phyloP scores from a whole-genome alignment of 2,113 vertebrate genomes.

The Choloepus hoffmanni region DNA sequence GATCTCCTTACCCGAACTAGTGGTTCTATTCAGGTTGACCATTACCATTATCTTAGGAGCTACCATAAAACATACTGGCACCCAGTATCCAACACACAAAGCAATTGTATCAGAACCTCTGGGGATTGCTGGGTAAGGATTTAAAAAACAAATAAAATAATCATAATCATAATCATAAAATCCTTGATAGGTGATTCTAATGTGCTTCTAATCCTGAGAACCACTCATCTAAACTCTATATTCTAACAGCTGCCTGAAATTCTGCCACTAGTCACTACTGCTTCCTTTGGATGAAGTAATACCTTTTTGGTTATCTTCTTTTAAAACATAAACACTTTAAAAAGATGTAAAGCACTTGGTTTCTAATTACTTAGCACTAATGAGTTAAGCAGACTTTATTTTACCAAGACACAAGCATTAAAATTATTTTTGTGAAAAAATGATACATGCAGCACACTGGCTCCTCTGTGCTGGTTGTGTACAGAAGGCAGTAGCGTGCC shows the following conservation, averaged over 20 bases:
- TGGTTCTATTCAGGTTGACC: neutral
- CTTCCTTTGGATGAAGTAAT: slow-evolving; percentile 46
- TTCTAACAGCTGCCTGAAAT: neutral
- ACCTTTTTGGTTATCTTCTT: slow-evolving; percentile 17
- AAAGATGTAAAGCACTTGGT: neutral
- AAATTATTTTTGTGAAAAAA: neutral
- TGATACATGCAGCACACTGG: no score
- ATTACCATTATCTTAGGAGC: neutral
- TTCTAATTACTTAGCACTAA: slow-evolving; percentile 29
- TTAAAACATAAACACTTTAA: neutral
- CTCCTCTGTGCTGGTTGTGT: neutral
- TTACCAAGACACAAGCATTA: slow-evolving; percentile 2
- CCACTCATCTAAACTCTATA: neutral
- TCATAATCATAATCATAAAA: neutral
- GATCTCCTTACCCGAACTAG: neutral
- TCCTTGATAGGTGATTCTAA: neutral
- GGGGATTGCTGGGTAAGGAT: neutral
- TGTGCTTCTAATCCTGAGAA: neutral
- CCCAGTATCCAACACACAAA: neutral
- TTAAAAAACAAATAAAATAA: neutral
- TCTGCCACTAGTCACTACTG: neutral
- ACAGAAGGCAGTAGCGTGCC: neutral
- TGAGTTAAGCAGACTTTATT: slow-evolving; percentile 34
- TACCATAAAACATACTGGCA: neutral
- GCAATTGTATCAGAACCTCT: neutral